These are phyloP conservation scores for Sebastiscus albofasciatus DNA, from an alignment of 2,797 vertebrate species.

Conservation along the genomic window DNA sequence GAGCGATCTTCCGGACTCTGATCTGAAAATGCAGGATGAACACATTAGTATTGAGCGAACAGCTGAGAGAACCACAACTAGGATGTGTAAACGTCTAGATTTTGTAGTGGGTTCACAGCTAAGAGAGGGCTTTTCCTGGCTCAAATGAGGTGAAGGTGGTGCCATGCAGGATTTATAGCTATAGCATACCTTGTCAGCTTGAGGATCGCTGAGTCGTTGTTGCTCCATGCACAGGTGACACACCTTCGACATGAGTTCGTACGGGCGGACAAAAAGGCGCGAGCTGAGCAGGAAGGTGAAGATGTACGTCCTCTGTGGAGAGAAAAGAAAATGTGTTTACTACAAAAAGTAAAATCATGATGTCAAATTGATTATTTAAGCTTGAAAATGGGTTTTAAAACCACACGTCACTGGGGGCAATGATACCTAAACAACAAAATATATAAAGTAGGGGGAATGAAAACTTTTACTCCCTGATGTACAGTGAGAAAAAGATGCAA, in stretches of 20 bases:
- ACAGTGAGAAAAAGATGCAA: not conserved
- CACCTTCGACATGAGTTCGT: constrained; percentile 92
- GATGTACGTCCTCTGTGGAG: constrained; percentile 90
- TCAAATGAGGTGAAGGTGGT: no score
- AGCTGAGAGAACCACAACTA: not conserved
- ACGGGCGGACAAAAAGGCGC: constrained; percentile 91
- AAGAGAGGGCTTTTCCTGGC: no score
- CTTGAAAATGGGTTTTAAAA: not conserved
- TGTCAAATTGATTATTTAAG: not conserved
- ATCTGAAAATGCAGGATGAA: constrained; percentile 72
- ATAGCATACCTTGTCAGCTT: constrained; percentile 87
- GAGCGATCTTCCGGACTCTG: constrained; percentile 87
- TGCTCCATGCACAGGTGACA: constrained; percentile 90
- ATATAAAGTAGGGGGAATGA: not conserved
- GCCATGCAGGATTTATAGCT: not conserved
- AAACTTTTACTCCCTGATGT: not conserved
- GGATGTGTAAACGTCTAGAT: not conserved
- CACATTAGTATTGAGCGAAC: not conserved
- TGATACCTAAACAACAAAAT: not conserved
- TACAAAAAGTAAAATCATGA: not conserved
- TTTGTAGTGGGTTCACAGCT: not conserved
- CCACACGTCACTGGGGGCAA: not conserved
- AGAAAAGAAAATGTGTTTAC: accelerated
- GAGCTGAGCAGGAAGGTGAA: constrained; percentile 97
- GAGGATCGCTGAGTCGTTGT: constrained; percentile 86